Evolutionary conservation across 2,797 vertebrate genomes (phyloP).

Genomic region (Acanthiza pusilla): DNA sequence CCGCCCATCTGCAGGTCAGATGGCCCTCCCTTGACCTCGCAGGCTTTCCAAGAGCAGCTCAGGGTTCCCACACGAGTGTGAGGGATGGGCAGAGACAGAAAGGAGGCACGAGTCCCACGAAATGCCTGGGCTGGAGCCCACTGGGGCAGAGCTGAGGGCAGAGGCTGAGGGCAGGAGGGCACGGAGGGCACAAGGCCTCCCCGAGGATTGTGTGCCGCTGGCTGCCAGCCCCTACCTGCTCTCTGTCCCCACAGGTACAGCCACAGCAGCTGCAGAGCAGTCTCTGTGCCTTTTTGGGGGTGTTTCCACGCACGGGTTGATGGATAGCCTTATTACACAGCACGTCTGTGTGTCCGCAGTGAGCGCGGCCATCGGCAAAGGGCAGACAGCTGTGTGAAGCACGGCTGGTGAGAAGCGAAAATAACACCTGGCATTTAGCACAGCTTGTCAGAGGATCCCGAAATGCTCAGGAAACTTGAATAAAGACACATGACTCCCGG

Average conservation of each 20-base stretch:
- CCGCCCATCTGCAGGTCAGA: neutral
- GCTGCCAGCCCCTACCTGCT: neutral
- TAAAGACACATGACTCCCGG: neutral
- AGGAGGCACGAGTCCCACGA: fast-evolving
- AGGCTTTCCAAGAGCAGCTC: neutral
- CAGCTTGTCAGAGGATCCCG: neutral
- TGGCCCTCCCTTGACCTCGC: neutral
- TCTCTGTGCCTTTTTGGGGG: neutral
- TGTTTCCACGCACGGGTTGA: neutral
- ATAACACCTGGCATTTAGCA: slow-evolving; percentile 10
- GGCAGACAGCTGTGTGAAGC: slow-evolving; percentile 17
- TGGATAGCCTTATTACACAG: neutral
- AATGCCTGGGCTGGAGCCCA: neutral
- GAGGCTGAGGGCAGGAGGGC: neutral
- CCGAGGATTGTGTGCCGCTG: fast-evolving
- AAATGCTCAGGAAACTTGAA: slow-evolving; percentile 12
- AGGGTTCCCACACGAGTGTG: fast-evolving
- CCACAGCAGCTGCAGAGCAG: neutral
- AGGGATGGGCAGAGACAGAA: neutral
- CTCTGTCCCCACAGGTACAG: neutral
- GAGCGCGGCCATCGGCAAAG: neutral
- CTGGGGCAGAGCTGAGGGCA: neutral
- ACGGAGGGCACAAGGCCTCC: fast-evolving
- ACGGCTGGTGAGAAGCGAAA: neutral
- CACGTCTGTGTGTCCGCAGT: neutral